A percentile compares a stretch with the other conserved stretches of the same genome.
Evolutionary conservation across 1,140 invertebrate species (phyloP).

Genomic region (Penaeus chinensis): DNA sequence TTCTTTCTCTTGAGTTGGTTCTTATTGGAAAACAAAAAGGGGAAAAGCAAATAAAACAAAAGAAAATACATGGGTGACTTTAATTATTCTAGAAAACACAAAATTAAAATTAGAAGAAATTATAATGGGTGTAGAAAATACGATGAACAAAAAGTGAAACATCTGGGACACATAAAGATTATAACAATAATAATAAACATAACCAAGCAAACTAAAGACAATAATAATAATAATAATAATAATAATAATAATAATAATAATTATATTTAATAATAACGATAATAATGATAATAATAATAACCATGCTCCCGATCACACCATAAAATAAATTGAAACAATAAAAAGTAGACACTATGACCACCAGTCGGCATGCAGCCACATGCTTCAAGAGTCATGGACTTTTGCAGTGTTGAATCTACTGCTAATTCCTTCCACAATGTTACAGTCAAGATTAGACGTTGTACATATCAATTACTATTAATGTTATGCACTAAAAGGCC

Average conservation of each 20-base stretch:
- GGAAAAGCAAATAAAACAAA: constrained; percentile 49
- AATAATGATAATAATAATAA: constrained; percentile 41
- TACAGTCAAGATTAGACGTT: constrained; percentile 19
- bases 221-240: constrained; percentile 29
- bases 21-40: constrained; percentile 1
- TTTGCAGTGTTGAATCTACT: neutral
- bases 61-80: constrained; percentile 58
- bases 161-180: constrained; percentile 42
- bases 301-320: constrained; percentile 45
- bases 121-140: constrained; percentile 50
- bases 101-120: constrained; percentile 53
- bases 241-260: neutral
- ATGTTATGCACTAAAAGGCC: constrained; percentile 56
- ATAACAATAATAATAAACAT: constrained; percentile 9
- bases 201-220: neutral
- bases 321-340: constrained; percentile 28
- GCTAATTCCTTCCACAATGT: constrained; percentile 28
- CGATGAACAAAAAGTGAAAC: constrained; percentile 43
- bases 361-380: constrained; percentile 14
- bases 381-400: too few species aligned
- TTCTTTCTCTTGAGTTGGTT: neutral
- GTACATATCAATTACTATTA: constrained; percentile 37
- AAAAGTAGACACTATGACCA: constrained; percentile 35
- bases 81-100: constrained; percentile 63
- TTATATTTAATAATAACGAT: too few species aligned